Percentiles rank a stretch among this genome's conserved stretches.
Conservation (phyloP, 1,140 invertebrate species). For the Penaeus japonicus region DNA sequence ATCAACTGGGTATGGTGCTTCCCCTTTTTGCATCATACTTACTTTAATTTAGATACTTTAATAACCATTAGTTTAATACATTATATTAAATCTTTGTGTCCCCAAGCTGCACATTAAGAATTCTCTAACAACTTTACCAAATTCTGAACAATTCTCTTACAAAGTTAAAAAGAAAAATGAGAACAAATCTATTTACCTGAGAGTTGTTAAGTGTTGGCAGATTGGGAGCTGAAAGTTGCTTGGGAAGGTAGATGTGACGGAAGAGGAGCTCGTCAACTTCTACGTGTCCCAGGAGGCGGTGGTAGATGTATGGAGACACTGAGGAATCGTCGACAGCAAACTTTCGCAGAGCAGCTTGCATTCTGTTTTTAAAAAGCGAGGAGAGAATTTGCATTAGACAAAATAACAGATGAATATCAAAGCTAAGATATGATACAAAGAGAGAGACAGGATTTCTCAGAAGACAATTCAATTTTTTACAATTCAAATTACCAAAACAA, state of each 20-base stretch:
- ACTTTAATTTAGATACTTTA: too few relatives aligned
- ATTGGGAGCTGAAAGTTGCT: constrained; percentile 96
- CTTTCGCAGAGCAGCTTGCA: constrained; percentile 93
- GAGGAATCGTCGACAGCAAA: constrained; percentile 97
- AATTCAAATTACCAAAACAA: constrained; percentile 28
- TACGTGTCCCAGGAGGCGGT: constrained; percentile 88
- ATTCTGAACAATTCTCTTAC: too few relatives aligned
- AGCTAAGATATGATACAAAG: neutral
- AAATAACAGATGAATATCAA: neutral
- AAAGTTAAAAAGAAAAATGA: neutral
- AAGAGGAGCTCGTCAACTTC: constrained; percentile 96
- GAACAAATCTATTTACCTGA: constrained; percentile 68
- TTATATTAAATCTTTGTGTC: too few relatives aligned
- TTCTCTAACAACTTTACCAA: too few relatives aligned
- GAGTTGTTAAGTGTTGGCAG: constrained; percentile 97
- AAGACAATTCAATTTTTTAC: constrained; percentile 13
- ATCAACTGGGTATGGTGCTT: too few relatives aligned
- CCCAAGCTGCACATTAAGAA: too few relatives aligned
- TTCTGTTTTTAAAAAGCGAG: constrained; percentile 72
- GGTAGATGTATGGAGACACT: constrained; percentile 97
- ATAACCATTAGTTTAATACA: too few relatives aligned
- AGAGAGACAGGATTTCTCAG: neutral
- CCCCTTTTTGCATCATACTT: too few relatives aligned
- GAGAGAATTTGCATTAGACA: neutral
- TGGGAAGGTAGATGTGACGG: constrained; percentile 83